phyloP scores from a whole-genome alignment of 2,888 invertebrate species.

The Arrhopalites spinosus region DNA sequence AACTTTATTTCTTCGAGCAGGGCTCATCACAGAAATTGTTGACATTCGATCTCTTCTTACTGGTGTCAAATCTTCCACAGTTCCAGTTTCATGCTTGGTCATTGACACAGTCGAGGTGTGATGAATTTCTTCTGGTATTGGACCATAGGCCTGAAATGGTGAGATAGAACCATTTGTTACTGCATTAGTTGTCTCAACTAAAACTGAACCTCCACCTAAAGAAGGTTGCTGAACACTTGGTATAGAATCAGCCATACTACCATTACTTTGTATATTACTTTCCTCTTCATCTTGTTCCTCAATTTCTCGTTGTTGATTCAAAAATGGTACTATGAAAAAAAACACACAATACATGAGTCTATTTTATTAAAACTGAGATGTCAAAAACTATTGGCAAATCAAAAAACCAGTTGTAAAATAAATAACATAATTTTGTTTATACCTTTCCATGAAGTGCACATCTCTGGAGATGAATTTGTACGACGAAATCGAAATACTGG shows the following conservation, averaged over 20 bases:
- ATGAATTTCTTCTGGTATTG: conserved; percentile 78
- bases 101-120: not conserved
- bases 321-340: conserved; percentile 73
- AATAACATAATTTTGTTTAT: no score
- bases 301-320: conserved; percentile 58
- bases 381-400: no score
- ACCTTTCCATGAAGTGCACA: conserved; percentile 71
- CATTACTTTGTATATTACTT: not conserved
- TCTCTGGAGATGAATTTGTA: conserved; percentile 90
- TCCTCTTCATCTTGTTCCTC: conserved; percentile 59
- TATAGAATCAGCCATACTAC: no score
- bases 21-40: conserved; percentile 86
- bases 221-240: no score
- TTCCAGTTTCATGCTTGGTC: not conserved
- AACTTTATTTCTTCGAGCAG: conserved; percentile 64
- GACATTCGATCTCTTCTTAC: conserved; percentile 70
- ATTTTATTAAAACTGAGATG: no score
- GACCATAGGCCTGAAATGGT: conserved; percentile 73
- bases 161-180: not conserved
- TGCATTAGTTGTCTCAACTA: no score
- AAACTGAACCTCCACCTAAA: no score
- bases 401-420: no score
- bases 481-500: conserved; percentile 85
- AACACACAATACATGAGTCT: no score
- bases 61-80: conserved; percentile 58